A percentile compares a stretch with the other conserved stretches of the same genome.
Evolutionary conservation across 2,797 vertebrate genomes (phyloP).

Genomic region (Brotula barbata): DNA sequence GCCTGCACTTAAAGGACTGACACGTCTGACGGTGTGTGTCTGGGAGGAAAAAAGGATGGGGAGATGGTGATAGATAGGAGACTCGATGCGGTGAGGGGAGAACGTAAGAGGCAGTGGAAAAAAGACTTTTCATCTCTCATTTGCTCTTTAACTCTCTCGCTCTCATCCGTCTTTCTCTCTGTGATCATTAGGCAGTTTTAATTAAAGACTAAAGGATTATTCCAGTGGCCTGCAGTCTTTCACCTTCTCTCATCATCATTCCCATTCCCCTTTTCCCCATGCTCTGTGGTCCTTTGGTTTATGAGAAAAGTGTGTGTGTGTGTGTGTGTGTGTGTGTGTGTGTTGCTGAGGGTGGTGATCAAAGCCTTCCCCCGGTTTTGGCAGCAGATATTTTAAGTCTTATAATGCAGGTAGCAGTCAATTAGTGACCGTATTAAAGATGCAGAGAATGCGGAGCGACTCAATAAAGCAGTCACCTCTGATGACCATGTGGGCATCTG

Average conservation of each 20-base stretch:
- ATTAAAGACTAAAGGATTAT: conserved; percentile 76
- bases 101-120: conserved; percentile 13
- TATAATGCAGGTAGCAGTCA: conserved; percentile 29
- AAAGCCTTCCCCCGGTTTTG: conserved; percentile 69
- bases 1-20: conserved; percentile 37
- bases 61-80: conserved; percentile 28
- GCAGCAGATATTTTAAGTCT: conserved; percentile 52
- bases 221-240: conserved; percentile 63
- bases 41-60: background rate
- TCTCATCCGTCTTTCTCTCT: conserved; percentile 40
- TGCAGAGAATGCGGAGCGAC: conserved; percentile 20
- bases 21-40: background rate
- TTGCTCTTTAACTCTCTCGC: conserved; percentile 37
- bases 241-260: conserved; percentile 66
- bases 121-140: conserved; percentile 42
- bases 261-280: conserved; percentile 38
- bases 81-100: conserved; percentile 12
- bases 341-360: conserved; percentile 66
- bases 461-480: conserved; percentile 35
- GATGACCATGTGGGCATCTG: background rate
- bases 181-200: conserved; percentile 76
- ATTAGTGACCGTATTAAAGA: conserved; percentile 50
- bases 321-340: conserved; percentile 14
- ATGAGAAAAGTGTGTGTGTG: conserved; percentile 19
- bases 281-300: conserved; percentile 54